phyloP scores from a whole-genome alignment of 2,113 vertebrate species.

The Oreochromis aureus region DNA sequence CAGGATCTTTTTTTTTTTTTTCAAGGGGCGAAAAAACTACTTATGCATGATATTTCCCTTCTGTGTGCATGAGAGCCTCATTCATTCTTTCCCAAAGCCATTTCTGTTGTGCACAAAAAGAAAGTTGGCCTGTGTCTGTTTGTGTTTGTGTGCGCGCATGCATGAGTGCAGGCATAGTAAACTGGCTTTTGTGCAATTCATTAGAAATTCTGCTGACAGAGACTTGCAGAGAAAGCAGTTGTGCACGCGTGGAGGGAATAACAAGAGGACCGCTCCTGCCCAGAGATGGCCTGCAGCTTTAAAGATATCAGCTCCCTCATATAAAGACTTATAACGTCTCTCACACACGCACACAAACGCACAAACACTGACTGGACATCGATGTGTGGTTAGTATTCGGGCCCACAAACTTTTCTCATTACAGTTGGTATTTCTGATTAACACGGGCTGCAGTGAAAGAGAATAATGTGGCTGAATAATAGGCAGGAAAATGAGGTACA shows the following conservation, averaged over 20 bases:
- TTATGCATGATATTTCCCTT: conserved; percentile 18
- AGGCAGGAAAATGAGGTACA: neutral
- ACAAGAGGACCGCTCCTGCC: conserved; percentile 32
- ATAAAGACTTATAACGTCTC: neutral
- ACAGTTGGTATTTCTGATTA: conserved; percentile 29
- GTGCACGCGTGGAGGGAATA: conserved; percentile 45
- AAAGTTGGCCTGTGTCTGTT: neutral
- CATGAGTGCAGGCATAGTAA: conserved; percentile 34
- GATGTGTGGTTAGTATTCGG: conserved; percentile 26
- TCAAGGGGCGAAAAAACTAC: conserved; percentile 14
- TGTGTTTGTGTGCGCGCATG: neutral
- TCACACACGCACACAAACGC: neutral
- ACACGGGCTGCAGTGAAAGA: conserved; percentile 2
- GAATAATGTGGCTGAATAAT: conserved; percentile 5
- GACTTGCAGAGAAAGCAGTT: conserved; percentile 39
- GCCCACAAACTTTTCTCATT: conserved; percentile 36
- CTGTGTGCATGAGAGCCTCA: neutral
- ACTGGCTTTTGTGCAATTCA: conserved; percentile 53
- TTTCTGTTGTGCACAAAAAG: conserved; percentile 5
- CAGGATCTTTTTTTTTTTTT: neutral
- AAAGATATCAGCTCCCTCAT: conserved; percentile 45
- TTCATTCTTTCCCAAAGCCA: conserved; percentile 24
- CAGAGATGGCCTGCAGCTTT: conserved; percentile 54
- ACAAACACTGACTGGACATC: conserved; percentile 7
- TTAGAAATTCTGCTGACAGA: conserved; percentile 67